Percentiles rank a stretch among this genome's conserved stretches.
These are phyloP conservation scores for Rhingia rostrata DNA, from an alignment of 2,888 invertebrate species.

Conservation along the genomic window DNA sequence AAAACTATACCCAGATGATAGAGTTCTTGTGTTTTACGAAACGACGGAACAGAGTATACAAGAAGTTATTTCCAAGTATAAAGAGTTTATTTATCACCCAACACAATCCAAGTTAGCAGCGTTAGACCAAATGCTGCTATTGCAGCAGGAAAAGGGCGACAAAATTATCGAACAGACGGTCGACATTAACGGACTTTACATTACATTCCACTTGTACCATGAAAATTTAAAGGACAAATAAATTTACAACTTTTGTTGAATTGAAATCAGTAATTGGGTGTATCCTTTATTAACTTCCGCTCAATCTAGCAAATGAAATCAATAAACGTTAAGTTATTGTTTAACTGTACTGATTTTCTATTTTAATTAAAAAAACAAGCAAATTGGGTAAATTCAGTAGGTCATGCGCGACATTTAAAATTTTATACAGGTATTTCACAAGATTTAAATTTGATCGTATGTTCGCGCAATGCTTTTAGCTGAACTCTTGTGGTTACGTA, in stretches of 20 bases:
- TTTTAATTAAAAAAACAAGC: no score
- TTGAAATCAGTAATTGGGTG: no score
- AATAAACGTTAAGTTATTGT: no score
- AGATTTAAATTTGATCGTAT: no score
- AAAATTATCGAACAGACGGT: slow-evolving; percentile 47
- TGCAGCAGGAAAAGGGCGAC: not conserved
- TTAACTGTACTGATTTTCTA: no score
- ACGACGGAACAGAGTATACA: slow-evolving; percentile 33
- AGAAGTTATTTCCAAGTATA: slow-evolving; percentile 41
- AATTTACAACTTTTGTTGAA: not conserved
- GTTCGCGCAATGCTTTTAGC: no score
- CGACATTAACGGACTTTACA: slow-evolving; percentile 41
- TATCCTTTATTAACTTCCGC: no score
- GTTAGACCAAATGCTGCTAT: not conserved
- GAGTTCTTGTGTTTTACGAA: slow-evolving; percentile 43
- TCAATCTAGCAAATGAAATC: no score
- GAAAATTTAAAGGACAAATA: slow-evolving; percentile 16
- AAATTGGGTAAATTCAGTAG: no score
- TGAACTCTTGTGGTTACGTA: no score
- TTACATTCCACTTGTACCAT: slow-evolving; percentile 49
- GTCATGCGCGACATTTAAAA: no score
- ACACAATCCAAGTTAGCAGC: slow-evolving; percentile 36
- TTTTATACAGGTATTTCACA: no score
- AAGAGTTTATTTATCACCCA: slow-evolving; percentile 53
- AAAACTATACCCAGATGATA: slow-evolving; percentile 89